phyloP scores from a whole-genome alignment of 2,797 vertebrate species.

The Propithecus deckenii region DNA sequence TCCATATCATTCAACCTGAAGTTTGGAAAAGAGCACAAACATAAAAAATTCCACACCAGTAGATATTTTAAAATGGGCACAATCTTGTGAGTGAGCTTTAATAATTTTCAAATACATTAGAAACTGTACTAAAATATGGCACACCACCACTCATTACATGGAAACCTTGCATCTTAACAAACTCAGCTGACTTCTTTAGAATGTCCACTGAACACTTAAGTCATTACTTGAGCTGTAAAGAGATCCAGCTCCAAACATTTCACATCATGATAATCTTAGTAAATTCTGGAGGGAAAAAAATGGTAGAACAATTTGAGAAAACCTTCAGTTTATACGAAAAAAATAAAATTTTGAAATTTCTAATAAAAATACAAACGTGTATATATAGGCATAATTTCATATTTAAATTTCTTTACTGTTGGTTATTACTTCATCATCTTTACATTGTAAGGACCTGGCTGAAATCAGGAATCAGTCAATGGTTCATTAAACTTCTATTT shows the following conservation, averaged over 20 bases:
- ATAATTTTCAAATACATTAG: not conserved
- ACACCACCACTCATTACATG: rapidly evolving
- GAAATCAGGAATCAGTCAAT: not conserved
- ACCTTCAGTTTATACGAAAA: not conserved
- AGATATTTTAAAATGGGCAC: not conserved
- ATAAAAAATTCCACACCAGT: not conserved
- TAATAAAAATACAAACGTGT: not conserved
- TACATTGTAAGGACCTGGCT: not conserved
- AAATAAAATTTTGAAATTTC: not conserved
- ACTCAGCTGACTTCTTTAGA: not conserved
- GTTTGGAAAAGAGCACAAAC: not conserved
- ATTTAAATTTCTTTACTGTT: not conserved
- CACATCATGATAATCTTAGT: not conserved
- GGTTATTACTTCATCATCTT: not conserved
- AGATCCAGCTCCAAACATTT: not conserved
- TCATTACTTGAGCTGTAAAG: not conserved
- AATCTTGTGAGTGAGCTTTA: not conserved
- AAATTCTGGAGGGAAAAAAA: not conserved
- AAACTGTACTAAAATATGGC: not conserved
- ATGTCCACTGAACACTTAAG: not conserved
- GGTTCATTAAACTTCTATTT: conserved; percentile 8
- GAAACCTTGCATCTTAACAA: not conserved
- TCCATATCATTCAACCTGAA: not conserved
- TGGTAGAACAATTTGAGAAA: not conserved
- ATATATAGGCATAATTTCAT: not conserved